A percentile compares a stretch with the other conserved stretches of the same genome.
phyloP scores from a whole-genome alignment of 2,888 invertebrate species.

The Macrophya alboannulata region DNA sequence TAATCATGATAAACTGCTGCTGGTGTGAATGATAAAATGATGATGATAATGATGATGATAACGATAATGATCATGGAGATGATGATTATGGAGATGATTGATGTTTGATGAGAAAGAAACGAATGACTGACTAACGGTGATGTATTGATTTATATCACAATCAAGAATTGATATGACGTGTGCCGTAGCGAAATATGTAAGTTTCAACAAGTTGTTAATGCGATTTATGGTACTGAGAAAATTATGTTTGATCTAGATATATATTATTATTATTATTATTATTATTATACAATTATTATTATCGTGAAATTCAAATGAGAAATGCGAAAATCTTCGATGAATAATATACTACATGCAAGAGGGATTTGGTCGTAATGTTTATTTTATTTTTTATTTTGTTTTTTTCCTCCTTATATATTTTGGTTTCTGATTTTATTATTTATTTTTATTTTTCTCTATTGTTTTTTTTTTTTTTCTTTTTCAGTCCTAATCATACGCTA shows the following conservation, averaged over 20 bases:
- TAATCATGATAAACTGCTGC: slow-evolving; percentile 66
- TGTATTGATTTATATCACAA: slow-evolving; percentile 35
- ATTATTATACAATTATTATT: slow-evolving; percentile 35
- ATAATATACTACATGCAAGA: slow-evolving; percentile 21
- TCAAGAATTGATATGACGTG: slow-evolving; percentile 23
- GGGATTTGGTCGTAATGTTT: slow-evolving; percentile 5
- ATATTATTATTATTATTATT: slow-evolving; percentile 26
- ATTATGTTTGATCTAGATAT: slow-evolving; percentile 49
- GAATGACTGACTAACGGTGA: slow-evolving; percentile 52
- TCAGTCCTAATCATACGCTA: not conserved
- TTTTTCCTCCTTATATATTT: not conserved
- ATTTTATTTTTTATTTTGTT: not conserved
- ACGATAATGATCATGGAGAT: not conserved
- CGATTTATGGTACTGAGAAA: slow-evolving; percentile 46
- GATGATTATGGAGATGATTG: not conserved
- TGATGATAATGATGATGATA: slow-evolving; percentile 49
- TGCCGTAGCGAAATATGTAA: slow-evolving; percentile 39
- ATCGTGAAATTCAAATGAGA: slow-evolving; percentile 50
- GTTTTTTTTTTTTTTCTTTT: not conserved
- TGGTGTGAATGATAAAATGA: slow-evolving; percentile 37
- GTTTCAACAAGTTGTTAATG: slow-evolving; percentile 45
- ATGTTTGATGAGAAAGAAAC: slow-evolving; percentile 22
- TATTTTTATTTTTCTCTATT: not conserved
- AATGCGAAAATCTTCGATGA: slow-evolving; percentile 27
- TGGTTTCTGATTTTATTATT: not conserved